phyloP scores from a whole-genome alignment of 2,797 vertebrate species.

The Tokudaia tokunoshimensis region DNA sequence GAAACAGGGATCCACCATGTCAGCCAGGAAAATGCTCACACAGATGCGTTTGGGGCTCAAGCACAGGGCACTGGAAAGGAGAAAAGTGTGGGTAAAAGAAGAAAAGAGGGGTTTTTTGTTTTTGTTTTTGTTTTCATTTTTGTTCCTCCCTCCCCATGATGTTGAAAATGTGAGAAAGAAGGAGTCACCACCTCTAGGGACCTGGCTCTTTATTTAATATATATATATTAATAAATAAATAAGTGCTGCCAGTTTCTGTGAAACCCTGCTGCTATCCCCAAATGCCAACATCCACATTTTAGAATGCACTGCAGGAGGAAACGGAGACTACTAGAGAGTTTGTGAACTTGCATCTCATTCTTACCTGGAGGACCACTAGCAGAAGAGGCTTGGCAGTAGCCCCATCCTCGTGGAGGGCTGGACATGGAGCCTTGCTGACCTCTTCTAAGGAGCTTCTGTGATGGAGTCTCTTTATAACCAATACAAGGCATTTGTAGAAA shows the following conservation, averaged over 20 bases:
- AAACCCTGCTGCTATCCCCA: not conserved
- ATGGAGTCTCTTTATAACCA: not conserved
- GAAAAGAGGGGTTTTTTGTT: not conserved
- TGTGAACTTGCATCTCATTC: not conserved
- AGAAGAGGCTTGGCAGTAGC: not conserved
- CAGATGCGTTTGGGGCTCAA: fast-evolving
- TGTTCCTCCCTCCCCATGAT: not conserved
- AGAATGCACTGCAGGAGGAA: not conserved
- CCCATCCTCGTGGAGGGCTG: not conserved
- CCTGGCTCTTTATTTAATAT: not conserved
- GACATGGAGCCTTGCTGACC: not conserved
- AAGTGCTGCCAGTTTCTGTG: not conserved
- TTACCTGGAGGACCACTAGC: not conserved
- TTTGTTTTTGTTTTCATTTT: not conserved
- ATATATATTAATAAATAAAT: not conserved
- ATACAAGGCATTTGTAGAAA: slow-evolving; percentile 7
- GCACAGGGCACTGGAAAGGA: not conserved
- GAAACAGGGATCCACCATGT: not conserved
- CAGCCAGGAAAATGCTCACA: not conserved
- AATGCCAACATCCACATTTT: not conserved
- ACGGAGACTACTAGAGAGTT: not conserved
- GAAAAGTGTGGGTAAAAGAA: not conserved
- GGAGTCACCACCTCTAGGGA: not conserved
- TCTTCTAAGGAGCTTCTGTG: not conserved
- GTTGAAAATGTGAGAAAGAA: not conserved